These are phyloP conservation scores for Agrypnus murinus DNA, from an alignment of 2,888 invertebrate species.

Conservation along the genomic window DNA sequence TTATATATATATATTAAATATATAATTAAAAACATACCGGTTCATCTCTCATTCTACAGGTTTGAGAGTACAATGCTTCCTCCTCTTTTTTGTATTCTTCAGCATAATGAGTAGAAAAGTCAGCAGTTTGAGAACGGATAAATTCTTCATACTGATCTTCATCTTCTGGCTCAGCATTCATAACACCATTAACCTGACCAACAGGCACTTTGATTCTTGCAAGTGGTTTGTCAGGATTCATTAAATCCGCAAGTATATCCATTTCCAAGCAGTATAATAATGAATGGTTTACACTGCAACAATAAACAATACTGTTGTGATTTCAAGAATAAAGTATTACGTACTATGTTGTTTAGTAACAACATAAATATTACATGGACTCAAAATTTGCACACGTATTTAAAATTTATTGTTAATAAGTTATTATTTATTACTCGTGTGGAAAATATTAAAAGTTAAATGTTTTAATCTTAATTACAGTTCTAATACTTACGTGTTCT, in stretches of 20 bases:
- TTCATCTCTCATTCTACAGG: slow-evolving; percentile 39
- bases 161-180: slow-evolving; percentile 44
- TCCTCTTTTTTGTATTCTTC: slow-evolving; percentile 62
- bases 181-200: slow-evolving; percentile 45
- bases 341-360: no score
- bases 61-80: slow-evolving; percentile 59
- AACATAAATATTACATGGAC: no score
- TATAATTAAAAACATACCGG: no score
- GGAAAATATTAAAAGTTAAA: no score
- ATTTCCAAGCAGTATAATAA: slow-evolving; percentile 38
- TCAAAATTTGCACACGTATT: no score
- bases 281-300: no score
- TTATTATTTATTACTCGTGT: no score
- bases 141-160: slow-evolving; percentile 34
- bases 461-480: no score
- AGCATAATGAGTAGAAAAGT: slow-evolving; percentile 57
- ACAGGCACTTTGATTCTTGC: slow-evolving; percentile 37
- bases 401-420: no score
- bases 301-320: background rate
- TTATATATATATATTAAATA: no score
- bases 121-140: slow-evolving; percentile 11
- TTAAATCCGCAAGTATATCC: slow-evolving; percentile 48
- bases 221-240: slow-evolving; percentile 48
- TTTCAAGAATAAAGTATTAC: no score
- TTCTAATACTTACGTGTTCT: no score